A percentile compares a stretch with the other conserved stretches of the same genome.
Conservation (phyloP, 37 sponge, comb jelly and placozoan genomes). For the Geodia barretti region DNA sequence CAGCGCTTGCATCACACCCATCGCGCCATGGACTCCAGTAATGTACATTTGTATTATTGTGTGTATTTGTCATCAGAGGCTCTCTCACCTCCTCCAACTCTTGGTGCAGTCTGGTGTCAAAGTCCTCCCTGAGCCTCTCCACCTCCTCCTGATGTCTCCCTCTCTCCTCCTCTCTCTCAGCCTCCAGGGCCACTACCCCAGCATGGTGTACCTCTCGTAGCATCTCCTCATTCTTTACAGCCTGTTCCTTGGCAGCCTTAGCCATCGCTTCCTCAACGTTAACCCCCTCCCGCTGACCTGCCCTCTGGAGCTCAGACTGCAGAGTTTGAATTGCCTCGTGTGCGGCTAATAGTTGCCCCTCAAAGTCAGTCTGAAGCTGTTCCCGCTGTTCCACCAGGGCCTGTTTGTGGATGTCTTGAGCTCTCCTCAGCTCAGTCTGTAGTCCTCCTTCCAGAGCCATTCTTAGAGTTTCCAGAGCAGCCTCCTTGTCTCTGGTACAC, state of each 20-base stretch:
- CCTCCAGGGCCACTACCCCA: slow-evolving; percentile 1
- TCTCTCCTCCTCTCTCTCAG: too few relatives aligned
- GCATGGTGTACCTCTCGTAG: too few relatives aligned
- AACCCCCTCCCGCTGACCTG: not conserved
- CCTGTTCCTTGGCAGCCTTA: not conserved
- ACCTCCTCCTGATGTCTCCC: too few relatives aligned
- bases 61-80: too few relatives aligned
- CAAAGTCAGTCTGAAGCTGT: slow-evolving; percentile 5
- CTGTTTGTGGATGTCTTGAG: not conserved
- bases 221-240: not conserved
- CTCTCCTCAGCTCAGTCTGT: not conserved
- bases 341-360: not conserved
- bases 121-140: too few relatives aligned
- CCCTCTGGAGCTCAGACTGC: not conserved
- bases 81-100: too few relatives aligned
- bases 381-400: not conserved
- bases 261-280: not conserved
- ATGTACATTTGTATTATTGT: too few relatives aligned
- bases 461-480: not conserved
- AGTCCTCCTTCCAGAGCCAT: not conserved
- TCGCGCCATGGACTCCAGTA: too few relatives aligned
- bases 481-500: slow-evolving; percentile 1
- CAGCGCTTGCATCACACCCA: too few relatives aligned
- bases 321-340: not conserved
- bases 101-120: too few relatives aligned